These are phyloP conservation scores for Sternotherus odoratus DNA, from an alignment of 2,797 vertebrate genomes.

Conservation along the genomic window DNA sequence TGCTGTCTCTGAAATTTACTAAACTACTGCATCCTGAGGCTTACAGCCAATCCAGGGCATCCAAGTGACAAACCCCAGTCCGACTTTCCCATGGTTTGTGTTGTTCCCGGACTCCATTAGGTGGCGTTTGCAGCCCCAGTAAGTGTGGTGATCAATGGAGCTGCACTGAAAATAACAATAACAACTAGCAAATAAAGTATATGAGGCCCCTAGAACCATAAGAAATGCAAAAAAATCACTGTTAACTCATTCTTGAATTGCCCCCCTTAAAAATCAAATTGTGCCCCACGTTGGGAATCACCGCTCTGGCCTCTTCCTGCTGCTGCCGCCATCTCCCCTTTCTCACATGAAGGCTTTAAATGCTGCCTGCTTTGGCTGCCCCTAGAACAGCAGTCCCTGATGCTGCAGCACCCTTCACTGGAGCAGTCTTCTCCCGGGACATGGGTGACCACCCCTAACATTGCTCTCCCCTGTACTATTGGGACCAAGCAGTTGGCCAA, in stretches of 20 bases:
- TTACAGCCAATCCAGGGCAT: background rate
- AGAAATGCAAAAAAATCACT: no score
- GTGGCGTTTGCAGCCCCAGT: background rate
- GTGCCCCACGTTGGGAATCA: no score
- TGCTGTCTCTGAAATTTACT: background rate
- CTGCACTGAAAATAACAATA: no score
- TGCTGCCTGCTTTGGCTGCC: background rate
- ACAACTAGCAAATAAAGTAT: no score
- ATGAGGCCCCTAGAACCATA: no score
- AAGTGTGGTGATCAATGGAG: background rate
- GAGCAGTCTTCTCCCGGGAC: background rate
- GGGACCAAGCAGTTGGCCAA: background rate
- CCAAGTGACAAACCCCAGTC: background rate
- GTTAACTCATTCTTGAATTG: no score
- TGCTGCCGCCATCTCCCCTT: background rate
- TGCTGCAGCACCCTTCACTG: background rate
- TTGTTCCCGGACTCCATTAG: background rate
- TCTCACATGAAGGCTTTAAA: background rate
- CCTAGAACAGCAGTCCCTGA: background rate
- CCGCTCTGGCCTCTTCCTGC: background rate
- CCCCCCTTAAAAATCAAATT: no score
- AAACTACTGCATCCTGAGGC: background rate
- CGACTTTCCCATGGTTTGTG: background rate
- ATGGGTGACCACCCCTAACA: no score
- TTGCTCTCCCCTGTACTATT: background rate